Base-by-base conservation (phyloP, 1,140 invertebrate genomes). In the Neocloeon triangulifer region DNA sequence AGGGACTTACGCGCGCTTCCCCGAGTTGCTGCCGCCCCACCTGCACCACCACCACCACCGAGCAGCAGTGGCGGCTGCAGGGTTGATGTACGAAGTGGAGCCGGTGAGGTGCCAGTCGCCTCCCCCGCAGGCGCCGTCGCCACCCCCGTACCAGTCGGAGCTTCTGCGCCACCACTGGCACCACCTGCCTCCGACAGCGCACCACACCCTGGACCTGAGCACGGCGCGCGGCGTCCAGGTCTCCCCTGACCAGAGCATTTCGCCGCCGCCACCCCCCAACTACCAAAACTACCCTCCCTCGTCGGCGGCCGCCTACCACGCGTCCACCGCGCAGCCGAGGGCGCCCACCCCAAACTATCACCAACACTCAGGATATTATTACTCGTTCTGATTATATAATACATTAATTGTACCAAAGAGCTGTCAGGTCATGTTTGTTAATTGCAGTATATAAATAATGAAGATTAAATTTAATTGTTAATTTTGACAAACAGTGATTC, bases 361-460 rank as follows among this genome's bases (percentile, higher is more conserved):
- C 23, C 39, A 40, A 19, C 38, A 40, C 30, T 35, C 39, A 27
- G 39, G 39, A 18, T 47, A 40, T 31, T 39, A 37, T 25, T 39
- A 37, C 21, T 14, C 27, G 15, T n/a, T n/a, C n/a, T n/a, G n/a
- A n/a, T n/a, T n/a, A n/a, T n/a, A n/a, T n/a, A n/a, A n/a, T n/a
- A n/a, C n/a, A n/a, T n/a, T n/a, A n/a, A n/a, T n/a, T n/a, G n/a
- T n/a, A n/a, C n/a, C n/a, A n/a, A n/a, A n/a, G n/a, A n/a, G n/a
- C n/a, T n/a, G n/a, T n/a, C n/a, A n/a, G n/a, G n/a, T n/a, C n/a
- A n/a, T n/a, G n/a, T n/a, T n/a, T n/a, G n/a, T n/a, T n/a, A n/a
- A n/a, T n/a, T n/a, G n/a, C n/a, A n/a, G n/a, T n/a, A n/a, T n/a
- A n/a, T n/a, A n/a, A n/a, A n/a, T n/a, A n/a, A n/a, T n/a, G n/a